phyloP scores from a whole-genome alignment of 2,888 invertebrate species.

The Drymonia ruficornis region DNA sequence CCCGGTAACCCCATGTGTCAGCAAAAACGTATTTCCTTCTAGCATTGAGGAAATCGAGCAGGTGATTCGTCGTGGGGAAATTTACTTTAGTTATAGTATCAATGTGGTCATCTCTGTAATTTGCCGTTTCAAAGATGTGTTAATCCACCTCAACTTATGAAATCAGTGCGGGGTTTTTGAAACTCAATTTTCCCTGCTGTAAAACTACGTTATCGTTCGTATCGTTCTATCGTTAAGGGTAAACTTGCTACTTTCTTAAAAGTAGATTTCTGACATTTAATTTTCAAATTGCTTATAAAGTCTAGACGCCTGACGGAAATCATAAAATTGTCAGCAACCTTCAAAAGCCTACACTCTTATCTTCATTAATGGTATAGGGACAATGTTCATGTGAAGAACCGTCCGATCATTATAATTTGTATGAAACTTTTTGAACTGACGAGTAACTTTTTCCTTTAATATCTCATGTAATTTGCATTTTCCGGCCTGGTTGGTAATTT shows the following conservation, averaged over 20 bases:
- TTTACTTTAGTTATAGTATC: constrained; percentile 88
- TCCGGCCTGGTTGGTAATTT: neutral
- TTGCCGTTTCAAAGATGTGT: constrained; percentile 1
- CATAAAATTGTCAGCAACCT: too few species aligned
- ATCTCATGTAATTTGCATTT: neutral
- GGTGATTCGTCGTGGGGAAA: constrained; percentile 84
- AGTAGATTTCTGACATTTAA: too few species aligned
- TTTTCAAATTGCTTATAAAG: too few species aligned
- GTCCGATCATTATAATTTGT: neutral
- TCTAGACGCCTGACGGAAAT: too few species aligned
- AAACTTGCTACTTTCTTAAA: too few species aligned
- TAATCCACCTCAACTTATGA: neutral
- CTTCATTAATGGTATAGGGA: constrained; percentile 3
- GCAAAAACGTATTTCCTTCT: constrained; percentile 79
- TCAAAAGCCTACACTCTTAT: too few species aligned
- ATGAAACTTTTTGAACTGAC: neutral
- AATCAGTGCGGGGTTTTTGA: too few species aligned
- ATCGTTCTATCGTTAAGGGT: too few species aligned
- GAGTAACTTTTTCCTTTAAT: neutral
- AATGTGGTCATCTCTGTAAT: constrained; percentile 72
- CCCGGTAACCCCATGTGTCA: constrained; percentile 86
- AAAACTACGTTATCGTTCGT: too few species aligned
- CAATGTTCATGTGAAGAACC: constrained; percentile 1
- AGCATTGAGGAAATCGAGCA: constrained; percentile 84
- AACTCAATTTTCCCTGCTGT: too few species aligned